A percentile compares a stretch with the other conserved stretches of the same genome.
phyloP scores from a whole-genome alignment of 2,797 vertebrate genomes.

The Mormyrops attenuatus region DNA sequence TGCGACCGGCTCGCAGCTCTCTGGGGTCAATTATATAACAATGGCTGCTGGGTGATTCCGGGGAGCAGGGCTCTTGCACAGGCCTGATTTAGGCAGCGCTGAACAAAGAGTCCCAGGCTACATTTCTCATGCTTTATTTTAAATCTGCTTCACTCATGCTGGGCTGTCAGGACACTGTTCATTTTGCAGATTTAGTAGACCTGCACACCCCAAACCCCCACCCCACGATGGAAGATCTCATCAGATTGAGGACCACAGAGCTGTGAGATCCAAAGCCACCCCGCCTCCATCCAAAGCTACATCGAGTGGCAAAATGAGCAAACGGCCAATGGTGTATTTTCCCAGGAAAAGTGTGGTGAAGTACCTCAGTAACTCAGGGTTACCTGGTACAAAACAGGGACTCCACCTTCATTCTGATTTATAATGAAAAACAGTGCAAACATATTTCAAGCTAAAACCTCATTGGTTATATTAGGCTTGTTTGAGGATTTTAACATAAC shows the following conservation, averaged over 20 bases:
- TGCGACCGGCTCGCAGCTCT: conserved; percentile 61
- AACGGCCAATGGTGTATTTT: background rate
- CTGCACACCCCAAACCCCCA: background rate
- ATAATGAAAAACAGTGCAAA: background rate
- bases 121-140: conserved; percentile 63
- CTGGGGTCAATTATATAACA: conserved; percentile 70
- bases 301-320: background rate
- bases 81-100: conserved; percentile 52
- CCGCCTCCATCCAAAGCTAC: background rate
- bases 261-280: background rate
- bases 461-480: background rate
- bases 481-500: background rate
- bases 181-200: conserved; percentile 67
- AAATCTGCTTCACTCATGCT: conserved; percentile 61
- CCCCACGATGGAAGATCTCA: background rate
- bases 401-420: background rate
- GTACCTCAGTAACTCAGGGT: background rate
- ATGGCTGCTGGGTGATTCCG: conserved; percentile 50
- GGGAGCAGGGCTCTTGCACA: conserved; percentile 59
- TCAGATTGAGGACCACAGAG: background rate
- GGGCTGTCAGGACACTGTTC: conserved; percentile 56
- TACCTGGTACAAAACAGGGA: background rate
- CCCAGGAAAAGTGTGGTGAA: background rate
- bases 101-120: conserved; percentile 62
- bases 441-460: background rate